phyloP scores from a whole-genome alignment of 2,888 invertebrate species.

The Napeogenes inachia region DNA sequence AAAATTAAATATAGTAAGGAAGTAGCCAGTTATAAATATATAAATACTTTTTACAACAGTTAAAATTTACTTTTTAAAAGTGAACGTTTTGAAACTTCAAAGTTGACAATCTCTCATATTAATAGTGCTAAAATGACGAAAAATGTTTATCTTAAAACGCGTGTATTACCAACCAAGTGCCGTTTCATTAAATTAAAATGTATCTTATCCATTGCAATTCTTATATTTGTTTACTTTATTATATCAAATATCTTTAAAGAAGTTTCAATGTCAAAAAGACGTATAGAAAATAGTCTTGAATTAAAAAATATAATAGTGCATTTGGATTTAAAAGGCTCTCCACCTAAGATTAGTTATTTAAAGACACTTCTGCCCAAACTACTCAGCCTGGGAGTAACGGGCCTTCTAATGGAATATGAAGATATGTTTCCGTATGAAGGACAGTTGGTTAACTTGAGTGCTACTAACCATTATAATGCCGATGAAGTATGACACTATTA shows the following conservation, averaged over 20 bases:
- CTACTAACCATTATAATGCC: conserved; percentile 79
- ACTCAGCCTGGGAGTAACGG: conserved; percentile 83
- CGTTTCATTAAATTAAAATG: conserved; percentile 14
- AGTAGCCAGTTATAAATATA: no score
- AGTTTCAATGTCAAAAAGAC: not conserved
- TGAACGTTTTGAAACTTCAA: no score
- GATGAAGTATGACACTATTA: conserved; percentile 38
- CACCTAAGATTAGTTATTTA: conserved; percentile 82
- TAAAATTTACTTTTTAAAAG: no score
- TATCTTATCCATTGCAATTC: conserved; percentile 3
- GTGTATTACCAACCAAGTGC: conserved; percentile 4
- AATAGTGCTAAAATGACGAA: not conserved
- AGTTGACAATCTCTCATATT: not conserved
- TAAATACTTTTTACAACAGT: no score
- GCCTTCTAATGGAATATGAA: conserved; percentile 89
- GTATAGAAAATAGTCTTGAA: conserved; percentile 16
- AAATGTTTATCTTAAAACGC: conserved; percentile 6
- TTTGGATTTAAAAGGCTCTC: conserved; percentile 90
- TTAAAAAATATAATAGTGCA: conserved; percentile 83
- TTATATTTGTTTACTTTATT: conserved; percentile 15
- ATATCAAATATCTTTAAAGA: conserved; percentile 12
- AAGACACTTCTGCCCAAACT: conserved; percentile 79
- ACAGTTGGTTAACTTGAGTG: conserved; percentile 76
- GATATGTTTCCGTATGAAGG: conserved; percentile 90
- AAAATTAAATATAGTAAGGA: no score